Base-by-base conservation (phyloP, 2,113 vertebrate genomes). In the Gorsachius goisagi region DNA sequence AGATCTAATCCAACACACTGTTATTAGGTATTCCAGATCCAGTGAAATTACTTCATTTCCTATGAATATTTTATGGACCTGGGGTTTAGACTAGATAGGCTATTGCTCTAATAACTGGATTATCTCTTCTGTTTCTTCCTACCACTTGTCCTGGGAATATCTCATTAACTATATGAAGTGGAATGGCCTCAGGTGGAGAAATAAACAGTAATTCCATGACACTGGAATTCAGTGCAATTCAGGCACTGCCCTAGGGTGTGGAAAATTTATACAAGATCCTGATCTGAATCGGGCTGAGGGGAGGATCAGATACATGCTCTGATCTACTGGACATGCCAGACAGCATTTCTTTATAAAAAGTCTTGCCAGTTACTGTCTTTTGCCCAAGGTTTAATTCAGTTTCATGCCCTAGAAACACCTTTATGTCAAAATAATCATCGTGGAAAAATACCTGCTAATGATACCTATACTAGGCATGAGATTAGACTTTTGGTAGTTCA, bases 261-360 rank as follows among this genome's bases (percentile, higher is more conserved):
- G 44, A 72, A 85, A 82, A 75, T 39, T 72, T 79, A 10, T 55
- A 19, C 5, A 72, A n/a, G 28, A 52, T 27, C 22, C 45, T 79
- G 6, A 50, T 27, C 17, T 2, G 8, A 81, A 63, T 68, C 6
- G 67, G 32, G 21, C 9, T 0, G 2, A 73, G 10, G 23, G 9
- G n/a, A 62, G 35, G 15, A 58, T 89, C 22, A 77, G 28, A 41
- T 74, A 71, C 13, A 27, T 37, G 3, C 8, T 59, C 19, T 74
- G 12, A 37, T 44, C 15, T 63, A 37, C 12, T 62, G 30, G 17
- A 58, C 89, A 44, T 35, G 58, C 3, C 16, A 62, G 30, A 86
- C 4, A 58, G 2, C 7, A 9, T 9, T 35, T 89, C 5, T 12
- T 89, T 77, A 9, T 15, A 23, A 75, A 50, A 69, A 26, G 4